phyloP scores from a whole-genome alignment of 2,888 invertebrate species.

The Strigamia transsilvanica region DNA sequence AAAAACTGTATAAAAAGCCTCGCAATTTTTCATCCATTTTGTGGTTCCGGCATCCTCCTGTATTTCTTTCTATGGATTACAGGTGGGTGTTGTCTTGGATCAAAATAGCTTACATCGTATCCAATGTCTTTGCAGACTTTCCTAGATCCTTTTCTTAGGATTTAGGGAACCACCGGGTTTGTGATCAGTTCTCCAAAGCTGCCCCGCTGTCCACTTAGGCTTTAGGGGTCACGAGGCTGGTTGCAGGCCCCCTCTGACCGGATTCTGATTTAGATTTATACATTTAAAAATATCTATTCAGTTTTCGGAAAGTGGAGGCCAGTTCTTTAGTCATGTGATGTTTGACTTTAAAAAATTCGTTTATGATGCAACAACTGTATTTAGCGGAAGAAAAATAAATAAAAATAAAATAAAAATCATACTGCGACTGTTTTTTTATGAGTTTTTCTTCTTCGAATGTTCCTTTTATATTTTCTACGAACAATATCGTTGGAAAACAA shows the following conservation, averaged over 20 bases:
- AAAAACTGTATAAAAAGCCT: not conserved
- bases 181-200: not conserved
- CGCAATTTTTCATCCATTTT: not conserved
- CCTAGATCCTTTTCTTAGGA: not conserved
- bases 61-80: not conserved
- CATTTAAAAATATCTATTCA: not conserved
- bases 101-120: not conserved
- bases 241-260: not conserved
- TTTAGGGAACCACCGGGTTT: conserved; percentile 1
- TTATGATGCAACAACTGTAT: no score
- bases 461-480: no score
- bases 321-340: no score
- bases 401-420: no score
- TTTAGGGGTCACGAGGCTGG: not conserved
- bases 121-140: not conserved
- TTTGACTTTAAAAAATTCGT: no score
- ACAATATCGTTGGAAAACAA: no score
- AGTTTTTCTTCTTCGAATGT: no score
- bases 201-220: not conserved
- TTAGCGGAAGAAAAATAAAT: no score
- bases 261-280: not conserved
- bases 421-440: no score
- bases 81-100: conserved; percentile 6
- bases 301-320: not conserved
- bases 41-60: not conserved